Conservation (phyloP, 35 echinoderm and acorn worm genomes). For the Acanthaster planci region DNA sequence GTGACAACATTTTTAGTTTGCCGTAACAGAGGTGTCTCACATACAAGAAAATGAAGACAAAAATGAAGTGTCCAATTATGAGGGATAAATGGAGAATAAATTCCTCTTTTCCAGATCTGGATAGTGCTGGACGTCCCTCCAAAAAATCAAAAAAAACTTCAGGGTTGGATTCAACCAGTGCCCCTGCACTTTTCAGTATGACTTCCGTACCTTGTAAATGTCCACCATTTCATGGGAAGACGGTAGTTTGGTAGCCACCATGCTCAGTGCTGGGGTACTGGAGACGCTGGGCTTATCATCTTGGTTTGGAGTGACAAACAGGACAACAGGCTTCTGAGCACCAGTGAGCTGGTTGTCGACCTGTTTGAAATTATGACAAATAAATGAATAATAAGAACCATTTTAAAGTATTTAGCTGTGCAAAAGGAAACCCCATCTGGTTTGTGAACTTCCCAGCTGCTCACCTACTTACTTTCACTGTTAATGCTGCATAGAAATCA, state of each 20-base stretch:
- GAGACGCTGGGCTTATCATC: slow-evolving; percentile 30
- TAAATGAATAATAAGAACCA: neutral
- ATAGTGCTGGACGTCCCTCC: too few relatives aligned
- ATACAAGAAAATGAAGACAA: neutral
- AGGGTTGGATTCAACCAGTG: too few relatives aligned
- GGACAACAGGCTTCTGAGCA: slow-evolving; percentile 63
- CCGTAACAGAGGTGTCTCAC: neutral
- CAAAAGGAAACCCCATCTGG: too few relatives aligned
- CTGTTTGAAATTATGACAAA: slow-evolving; percentile 27
- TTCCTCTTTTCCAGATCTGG: too few relatives aligned
- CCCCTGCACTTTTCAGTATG: too few relatives aligned
- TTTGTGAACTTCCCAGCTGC: too few relatives aligned
- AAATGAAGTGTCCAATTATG: neutral
- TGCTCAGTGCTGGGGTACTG: slow-evolving; percentile 49
- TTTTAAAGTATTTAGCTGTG: too few relatives aligned
- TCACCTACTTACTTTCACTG: too few relatives aligned
- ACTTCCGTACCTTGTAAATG: slow-evolving; percentile 72
- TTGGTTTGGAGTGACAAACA: slow-evolving; percentile 46
- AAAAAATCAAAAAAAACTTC: too few relatives aligned
- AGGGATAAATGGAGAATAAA: too few relatives aligned
- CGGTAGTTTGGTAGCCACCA: slow-evolving; percentile 50
- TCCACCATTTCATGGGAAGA: slow-evolving; percentile 48
- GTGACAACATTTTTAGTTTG: neutral
- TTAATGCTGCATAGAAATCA: too few relatives aligned
- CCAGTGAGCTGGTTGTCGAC: slow-evolving; percentile 85